A percentile compares a stretch with the other conserved stretches of the same genome.
Evolutionary conservation across 2,888 invertebrate species (phyloP).

Genomic region (Herminia tarsipennalis): DNA sequence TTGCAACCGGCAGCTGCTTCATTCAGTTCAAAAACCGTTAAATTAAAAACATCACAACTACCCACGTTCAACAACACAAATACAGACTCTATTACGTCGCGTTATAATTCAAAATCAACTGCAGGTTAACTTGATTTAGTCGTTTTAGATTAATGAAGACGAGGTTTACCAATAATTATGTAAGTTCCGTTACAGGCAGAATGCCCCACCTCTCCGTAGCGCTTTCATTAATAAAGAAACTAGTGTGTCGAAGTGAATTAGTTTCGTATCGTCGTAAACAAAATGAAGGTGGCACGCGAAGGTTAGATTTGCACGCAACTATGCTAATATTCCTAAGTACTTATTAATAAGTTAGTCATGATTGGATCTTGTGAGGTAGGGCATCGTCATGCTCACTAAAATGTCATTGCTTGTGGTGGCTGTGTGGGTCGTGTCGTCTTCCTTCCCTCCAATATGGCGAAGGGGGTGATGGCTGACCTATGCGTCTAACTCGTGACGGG

Average conservation of each 20-base stretch:
- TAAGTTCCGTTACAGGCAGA: constrained; percentile 64
- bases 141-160: constrained; percentile 11
- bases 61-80: constrained; percentile 4
- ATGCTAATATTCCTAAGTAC: constrained; percentile 20
- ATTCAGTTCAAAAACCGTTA: constrained; percentile 47
- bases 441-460: too few relatives aligned
- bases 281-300: constrained; percentile 43
- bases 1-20: constrained; percentile 57
- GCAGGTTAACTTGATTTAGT: not conserved
- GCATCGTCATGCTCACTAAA: too few relatives aligned
- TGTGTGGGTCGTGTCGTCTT: too few relatives aligned
- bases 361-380: too few relatives aligned
- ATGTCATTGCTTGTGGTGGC: too few relatives aligned
- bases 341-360: too few relatives aligned
- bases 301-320: constrained; percentile 38
- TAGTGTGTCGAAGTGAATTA: constrained; percentile 50
- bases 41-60: constrained; percentile 19
- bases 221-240: constrained; percentile 63
- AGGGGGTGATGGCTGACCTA: too few relatives aligned
- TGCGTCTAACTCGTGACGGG: too few relatives aligned
- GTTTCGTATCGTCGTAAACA: constrained; percentile 42
- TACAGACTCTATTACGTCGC: not conserved
- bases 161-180: constrained; percentile 67
- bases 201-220: constrained; percentile 52
- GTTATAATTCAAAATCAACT: constrained; percentile 15